Evolutionary conservation across 92 coral and sea anemone species (phyloP), one percentile per base, ranked within the genome.

Genomic region (Hydrozoanthus gracilis): DNA sequence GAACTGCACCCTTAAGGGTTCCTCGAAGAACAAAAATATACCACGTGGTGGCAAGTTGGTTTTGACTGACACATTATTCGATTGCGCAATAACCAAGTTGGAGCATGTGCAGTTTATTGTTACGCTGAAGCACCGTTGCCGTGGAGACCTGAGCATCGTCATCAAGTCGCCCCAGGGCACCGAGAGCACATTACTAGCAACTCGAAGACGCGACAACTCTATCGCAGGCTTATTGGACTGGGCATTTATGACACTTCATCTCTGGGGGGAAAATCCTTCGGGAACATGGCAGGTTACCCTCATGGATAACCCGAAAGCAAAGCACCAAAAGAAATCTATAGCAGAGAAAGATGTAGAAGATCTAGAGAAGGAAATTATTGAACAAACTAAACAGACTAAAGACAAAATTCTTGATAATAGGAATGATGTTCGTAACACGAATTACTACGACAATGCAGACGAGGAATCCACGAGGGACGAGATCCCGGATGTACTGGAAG

Each of bases 241-340:
- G 97, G 87, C 94, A 2, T 93, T 93, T 79, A 93, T 89, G 92
- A 83, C 93, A 6, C 87, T 91, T 56, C 93, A 89, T 45, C 54
- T 91, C 14, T 93, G 97, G 97, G 97, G 94, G 3, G 97, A 93
- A 55, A 80, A 93, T 52, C 93, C 97, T 8, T 75, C 69, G 6
- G 97, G 97, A 39, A 71, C 49, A 16, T 93, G 97, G 97, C 62
- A 8, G 64, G 66, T 71, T 15, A 15, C 69, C 4, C 12, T 64
- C 47, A 68, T 78, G 9, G 80, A 83, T 69, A 87, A 78, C 79
- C 76, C 72, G 3, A 61, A 62, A 27, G 58, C 78, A 8, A 78
- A 51, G 69, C 15, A 79, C 44, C 64, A 44, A 20, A 44, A 12
- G 73, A 86, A 86, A 39, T 11, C 45, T 4, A 47, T 5, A 51